Conservation (phyloP, 2,797 vertebrate genomes). For the Neostethus bicornis region DNA sequence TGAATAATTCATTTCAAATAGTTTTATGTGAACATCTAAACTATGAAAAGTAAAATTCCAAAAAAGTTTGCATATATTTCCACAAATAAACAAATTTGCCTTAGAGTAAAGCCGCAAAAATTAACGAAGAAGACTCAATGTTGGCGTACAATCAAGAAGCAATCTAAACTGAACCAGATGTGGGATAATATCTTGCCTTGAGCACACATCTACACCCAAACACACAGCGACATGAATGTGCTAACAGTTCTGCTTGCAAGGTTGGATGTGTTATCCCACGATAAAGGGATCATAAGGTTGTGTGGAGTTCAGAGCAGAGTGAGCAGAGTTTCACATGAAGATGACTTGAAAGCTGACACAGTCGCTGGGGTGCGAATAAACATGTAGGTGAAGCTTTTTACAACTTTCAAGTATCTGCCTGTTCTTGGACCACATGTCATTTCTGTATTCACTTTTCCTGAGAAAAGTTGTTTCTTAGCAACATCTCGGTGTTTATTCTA, state of each 20-base stretch:
- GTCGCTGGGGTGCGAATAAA: background rate
- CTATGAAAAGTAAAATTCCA: too few relatives aligned
- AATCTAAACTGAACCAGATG: conserved; percentile 5
- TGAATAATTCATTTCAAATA: too few relatives aligned
- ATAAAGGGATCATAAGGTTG: conserved; percentile 10
- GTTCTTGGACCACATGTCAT: background rate
- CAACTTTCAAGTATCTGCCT: conserved; percentile 10
- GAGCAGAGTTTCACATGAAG: conserved; percentile 6
- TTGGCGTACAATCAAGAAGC: conserved; percentile 19
- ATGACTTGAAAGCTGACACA: conserved; percentile 5
- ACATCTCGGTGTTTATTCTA: background rate
- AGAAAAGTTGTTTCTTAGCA: background rate
- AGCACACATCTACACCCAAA: conserved; percentile 13
- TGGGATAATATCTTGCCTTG: conserved; percentile 31
- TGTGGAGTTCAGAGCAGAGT: conserved; percentile 22
- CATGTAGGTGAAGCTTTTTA: background rate
- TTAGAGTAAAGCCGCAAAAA: conserved; percentile 3
- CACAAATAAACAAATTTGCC: too few relatives aligned
- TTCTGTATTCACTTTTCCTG: background rate
- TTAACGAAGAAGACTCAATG: background rate
- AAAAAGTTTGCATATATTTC: too few relatives aligned
- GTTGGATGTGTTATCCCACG: background rate
- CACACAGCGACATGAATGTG: background rate
- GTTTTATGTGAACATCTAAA: too few relatives aligned
- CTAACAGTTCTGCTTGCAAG: conserved; percentile 1